Evolutionary conservation across 2,797 vertebrate species (phyloP).

Genomic region (Diplodus puntazzo): DNA sequence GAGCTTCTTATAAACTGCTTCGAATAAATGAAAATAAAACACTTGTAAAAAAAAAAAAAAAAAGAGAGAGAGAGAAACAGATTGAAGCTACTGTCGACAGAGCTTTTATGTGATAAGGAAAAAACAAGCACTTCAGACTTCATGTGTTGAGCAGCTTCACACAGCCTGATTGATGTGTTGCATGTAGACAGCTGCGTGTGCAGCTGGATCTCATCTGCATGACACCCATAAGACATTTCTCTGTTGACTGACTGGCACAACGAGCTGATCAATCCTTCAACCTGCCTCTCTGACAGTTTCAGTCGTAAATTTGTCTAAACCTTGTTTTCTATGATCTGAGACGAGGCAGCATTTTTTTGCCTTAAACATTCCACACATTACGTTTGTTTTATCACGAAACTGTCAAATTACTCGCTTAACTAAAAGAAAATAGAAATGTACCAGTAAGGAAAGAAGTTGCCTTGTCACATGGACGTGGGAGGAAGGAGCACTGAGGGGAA

Average conservation of each 20-base stretch:
- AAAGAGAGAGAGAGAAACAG: too few species aligned
- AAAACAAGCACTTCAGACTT: neutral
- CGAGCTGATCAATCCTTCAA: conserved; percentile 16
- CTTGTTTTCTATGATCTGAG: neutral
- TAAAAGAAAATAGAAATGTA: too few species aligned
- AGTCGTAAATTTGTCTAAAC: neutral
- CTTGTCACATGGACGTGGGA: neutral
- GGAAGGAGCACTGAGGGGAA: too few species aligned
- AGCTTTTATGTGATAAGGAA: neutral
- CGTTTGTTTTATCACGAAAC: too few species aligned
- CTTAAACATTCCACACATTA: neutral
- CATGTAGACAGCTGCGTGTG: conserved; percentile 48
- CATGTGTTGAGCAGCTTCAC: conserved; percentile 17
- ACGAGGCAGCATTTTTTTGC: neutral
- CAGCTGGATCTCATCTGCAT: conserved; percentile 59
- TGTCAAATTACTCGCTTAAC: too few species aligned
- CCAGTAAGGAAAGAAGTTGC: neutral
- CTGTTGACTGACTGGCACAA: conserved; percentile 22
- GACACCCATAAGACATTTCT: conserved; percentile 32
- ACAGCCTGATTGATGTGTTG: conserved; percentile 37
- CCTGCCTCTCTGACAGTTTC: neutral
- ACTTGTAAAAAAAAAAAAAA: too few species aligned
- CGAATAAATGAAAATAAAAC: neutral
- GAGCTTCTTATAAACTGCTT: neutral
- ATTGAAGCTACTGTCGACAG: neutral